Evolutionary conservation across 2,113 vertebrate species (phyloP).

Genomic region (Lampris megalopsis): DNA sequence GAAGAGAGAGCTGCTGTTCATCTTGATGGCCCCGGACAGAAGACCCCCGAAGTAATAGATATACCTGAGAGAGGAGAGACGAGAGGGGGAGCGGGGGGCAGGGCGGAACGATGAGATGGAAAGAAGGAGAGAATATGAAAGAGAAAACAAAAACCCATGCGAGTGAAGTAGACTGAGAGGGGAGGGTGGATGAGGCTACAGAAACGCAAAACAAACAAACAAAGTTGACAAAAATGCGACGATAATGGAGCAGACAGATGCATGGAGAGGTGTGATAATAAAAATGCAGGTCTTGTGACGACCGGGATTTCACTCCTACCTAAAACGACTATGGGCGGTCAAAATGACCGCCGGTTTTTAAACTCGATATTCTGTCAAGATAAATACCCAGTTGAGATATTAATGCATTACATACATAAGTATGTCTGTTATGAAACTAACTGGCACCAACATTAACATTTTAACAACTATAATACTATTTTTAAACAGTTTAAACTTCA

Average conservation of each 20-base stretch:
- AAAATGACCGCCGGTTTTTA: no score
- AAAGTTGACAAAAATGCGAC: not conserved
- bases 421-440: no score
- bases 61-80: conserved; percentile 78
- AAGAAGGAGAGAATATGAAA: not conserved
- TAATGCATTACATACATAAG: no score
- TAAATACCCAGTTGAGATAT: no score
- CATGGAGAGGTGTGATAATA: not conserved
- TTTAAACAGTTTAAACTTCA: no score
- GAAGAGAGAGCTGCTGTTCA: conserved; percentile 94
- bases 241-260: not conserved
- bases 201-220: not conserved
- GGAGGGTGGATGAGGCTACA: not conserved
- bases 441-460: no score
- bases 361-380: no score
- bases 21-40: conserved; percentile 90
- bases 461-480: no score
- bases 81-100: not conserved
- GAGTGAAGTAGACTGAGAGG: conserved; percentile 1
- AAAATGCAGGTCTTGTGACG: no score
- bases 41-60: conserved; percentile 93
- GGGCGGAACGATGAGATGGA: not conserved
- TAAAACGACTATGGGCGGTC: no score
- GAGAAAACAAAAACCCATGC: not conserved
- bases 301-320: no score